Base-by-base conservation (phyloP, 2,888 invertebrate genomes). In the Dolichopus griseipennis region DNA sequence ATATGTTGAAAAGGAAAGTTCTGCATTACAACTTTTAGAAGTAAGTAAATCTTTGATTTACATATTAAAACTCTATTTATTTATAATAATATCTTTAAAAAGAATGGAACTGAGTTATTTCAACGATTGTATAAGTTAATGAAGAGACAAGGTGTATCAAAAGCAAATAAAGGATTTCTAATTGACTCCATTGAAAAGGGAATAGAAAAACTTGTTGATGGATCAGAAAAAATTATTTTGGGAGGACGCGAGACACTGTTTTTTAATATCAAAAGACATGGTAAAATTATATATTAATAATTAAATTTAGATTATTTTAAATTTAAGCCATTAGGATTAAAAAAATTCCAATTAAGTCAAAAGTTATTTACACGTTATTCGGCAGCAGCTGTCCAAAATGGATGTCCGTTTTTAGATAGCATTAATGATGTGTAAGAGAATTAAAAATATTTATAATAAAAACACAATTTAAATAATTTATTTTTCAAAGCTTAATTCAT, bases 51-150 rank as follows among this genome's bases (percentile, higher is more conserved):
- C 9, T 4, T 2, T 4, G 27, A 27, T 27, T 27, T 27, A 27
- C 41, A 52, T 67, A 1, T 67, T n/a, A n/a, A n/a, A n/a, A n/a
- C n/a, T n/a, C n/a, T n/a, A 63, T 64, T 65, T 68, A 20, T 22
- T 1, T 18, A 9, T 34, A n/a, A 20, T 61, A 61, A 61, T 22
- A 71, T 66, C 64, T 18, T 65, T 52, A 70, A 75, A 65, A 69
- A 89, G 89, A 90, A 91, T 75, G 90, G 90, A 8, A 90, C 90
- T 3, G 90, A 90, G 8, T 85, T 90, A 63, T 90, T 90, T 75
- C 86, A 87, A 0, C 85, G 87, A 68, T 81, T 91, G 1, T 90
- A 90, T 80, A 83, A 85, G 0, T 77, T 88, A 66, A 91, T 90
- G 90, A 82, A 83, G 2, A 80, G 83, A 0, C 87, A 88, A 73